Conservation (phyloP, 1,140 invertebrate genomes). For the Apis laboriosa region DNA sequence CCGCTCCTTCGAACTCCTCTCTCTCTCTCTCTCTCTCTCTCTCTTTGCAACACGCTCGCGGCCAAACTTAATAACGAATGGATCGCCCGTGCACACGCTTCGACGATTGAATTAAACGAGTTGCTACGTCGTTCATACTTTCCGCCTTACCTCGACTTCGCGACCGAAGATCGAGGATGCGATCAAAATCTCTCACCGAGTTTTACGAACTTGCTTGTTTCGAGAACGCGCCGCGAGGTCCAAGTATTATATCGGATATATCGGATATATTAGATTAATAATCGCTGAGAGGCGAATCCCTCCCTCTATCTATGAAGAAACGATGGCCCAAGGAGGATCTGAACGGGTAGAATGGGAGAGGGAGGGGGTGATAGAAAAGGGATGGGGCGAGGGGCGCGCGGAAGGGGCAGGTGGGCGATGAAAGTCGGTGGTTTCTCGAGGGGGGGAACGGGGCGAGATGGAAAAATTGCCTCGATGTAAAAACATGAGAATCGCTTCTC, state of each 20-base stretch:
- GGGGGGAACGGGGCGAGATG: slow-evolving; percentile 77
- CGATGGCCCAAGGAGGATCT: neutral
- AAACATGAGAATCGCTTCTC: slow-evolving; percentile 80
- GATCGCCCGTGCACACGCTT: slow-evolving; percentile 52
- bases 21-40: neutral
- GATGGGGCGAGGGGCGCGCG: slow-evolving; percentile 3
- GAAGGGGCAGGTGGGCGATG: slow-evolving; percentile 50
- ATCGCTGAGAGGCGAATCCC: neutral
- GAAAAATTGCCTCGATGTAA: slow-evolving; percentile 82
- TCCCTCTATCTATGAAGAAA: slow-evolving; percentile 27
- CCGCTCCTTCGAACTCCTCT: slow-evolving; percentile 32
- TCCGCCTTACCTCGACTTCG: neutral
- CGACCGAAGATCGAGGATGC: neutral
- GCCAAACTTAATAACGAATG: slow-evolving; percentile 63
- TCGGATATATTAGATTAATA: neutral
- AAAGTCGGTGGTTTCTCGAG: slow-evolving; percentile 64
- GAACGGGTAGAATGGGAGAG: slow-evolving; percentile 34
- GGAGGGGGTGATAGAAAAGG: slow-evolving; percentile 44
- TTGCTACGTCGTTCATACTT: neutral
- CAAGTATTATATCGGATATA: neutral
- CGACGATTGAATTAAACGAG: slow-evolving; percentile 63
- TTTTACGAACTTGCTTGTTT: neutral
- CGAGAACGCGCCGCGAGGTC: neutral
- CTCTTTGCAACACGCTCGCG: slow-evolving; percentile 41
- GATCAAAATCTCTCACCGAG: neutral